phyloP scores from a whole-genome alignment of 2,113 vertebrate genomes.

The Cisticola juncidis region DNA sequence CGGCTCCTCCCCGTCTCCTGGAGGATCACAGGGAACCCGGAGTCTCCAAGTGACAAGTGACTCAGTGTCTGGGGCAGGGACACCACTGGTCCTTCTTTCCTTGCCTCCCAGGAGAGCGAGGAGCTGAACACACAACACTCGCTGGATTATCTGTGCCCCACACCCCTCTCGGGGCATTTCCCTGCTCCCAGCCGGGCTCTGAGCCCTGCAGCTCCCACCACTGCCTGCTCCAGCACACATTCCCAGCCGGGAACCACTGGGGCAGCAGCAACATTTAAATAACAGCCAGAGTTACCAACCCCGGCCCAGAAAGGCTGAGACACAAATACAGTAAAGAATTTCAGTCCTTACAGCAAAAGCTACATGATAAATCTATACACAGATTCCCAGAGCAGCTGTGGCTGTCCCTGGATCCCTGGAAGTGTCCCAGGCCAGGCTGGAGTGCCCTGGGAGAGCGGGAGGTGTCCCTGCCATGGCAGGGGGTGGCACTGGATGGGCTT shows the following conservation, averaged over 20 bases:
- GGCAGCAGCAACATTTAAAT: not conserved
- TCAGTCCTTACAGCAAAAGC: not conserved
- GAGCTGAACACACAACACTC: not conserved
- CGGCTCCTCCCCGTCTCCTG: not conserved
- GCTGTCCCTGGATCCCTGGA: not conserved
- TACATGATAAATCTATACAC: not conserved
- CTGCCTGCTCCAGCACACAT: not conserved
- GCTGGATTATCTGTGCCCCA: not conserved
- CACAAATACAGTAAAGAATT: rapidly evolving
- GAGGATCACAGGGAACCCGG: not conserved
- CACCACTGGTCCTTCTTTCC: not conserved
- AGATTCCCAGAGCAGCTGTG: not conserved
- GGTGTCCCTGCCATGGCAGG: not conserved
- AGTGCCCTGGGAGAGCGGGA: rapidly evolving
- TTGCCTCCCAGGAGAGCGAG: not conserved
- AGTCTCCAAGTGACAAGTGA: not conserved
- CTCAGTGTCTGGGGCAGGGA: not conserved
- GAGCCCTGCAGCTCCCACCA: not conserved
- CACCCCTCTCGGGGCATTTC: not conserved
- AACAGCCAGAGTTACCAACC: not conserved
- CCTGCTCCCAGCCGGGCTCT: not conserved
- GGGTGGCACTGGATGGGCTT: not conserved
- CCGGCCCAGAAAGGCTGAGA: not conserved
- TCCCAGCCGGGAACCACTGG: not conserved
- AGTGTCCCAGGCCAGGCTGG: not conserved